phyloP scores from a whole-genome alignment of 2,888 invertebrate genomes.

The Dorcus parallelipipedus region DNA sequence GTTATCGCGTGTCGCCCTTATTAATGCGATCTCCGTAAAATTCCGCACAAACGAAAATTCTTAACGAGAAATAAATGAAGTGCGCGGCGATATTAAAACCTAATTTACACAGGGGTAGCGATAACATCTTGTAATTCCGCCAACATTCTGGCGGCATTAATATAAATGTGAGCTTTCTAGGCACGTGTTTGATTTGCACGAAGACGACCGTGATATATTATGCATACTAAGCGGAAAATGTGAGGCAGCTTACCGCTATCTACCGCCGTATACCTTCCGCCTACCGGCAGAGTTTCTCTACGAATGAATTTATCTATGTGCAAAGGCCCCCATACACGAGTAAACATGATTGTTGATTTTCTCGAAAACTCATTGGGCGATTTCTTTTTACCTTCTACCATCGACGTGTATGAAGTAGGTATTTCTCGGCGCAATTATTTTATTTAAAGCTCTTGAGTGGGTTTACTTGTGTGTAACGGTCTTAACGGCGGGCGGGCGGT shows the following conservation, averaged over 20 bases:
- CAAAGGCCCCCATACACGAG: background rate
- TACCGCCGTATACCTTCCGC: conserved; percentile 8
- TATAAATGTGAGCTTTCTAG: conserved; percentile 31
- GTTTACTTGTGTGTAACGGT: too few relatives aligned
- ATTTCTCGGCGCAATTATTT: too few relatives aligned
- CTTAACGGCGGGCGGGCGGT: too few relatives aligned
- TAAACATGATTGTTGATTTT: too few relatives aligned
- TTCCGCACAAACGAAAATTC: too few relatives aligned
- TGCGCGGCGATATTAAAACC: background rate
- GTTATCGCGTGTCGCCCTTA: too few relatives aligned
- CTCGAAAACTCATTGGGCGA: too few relatives aligned
- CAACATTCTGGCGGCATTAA: conserved; percentile 28
- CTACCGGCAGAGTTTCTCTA: conserved; percentile 9
- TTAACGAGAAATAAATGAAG: background rate
- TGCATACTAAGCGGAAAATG: conserved; percentile 32
- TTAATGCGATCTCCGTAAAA: too few relatives aligned
- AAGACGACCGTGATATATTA: conserved; percentile 28
- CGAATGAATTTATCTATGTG: conserved; percentile 10
- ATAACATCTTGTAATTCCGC: conserved; percentile 23
- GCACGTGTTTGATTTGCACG: conserved; percentile 34
- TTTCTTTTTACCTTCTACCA: too few relatives aligned
- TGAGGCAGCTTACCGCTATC: conserved; percentile 17
- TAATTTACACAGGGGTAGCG: conserved; percentile 11
- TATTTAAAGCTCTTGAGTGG: too few relatives aligned
- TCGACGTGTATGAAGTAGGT: too few relatives aligned